Percentiles rank a stretch among this genome's conserved stretches.
phyloP scores from a whole-genome alignment of 2,888 invertebrate species.

The Spodoptera littoralis region DNA sequence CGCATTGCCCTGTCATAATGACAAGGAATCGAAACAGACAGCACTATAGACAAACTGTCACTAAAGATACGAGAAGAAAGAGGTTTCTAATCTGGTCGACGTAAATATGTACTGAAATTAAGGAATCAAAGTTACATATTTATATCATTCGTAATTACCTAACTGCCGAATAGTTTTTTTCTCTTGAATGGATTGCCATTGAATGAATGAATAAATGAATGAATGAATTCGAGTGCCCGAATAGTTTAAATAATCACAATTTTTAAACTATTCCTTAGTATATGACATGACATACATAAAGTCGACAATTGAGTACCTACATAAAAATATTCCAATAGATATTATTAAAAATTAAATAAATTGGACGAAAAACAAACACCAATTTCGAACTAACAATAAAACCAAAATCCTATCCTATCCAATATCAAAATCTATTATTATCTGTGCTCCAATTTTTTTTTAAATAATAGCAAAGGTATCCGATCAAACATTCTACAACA shows the following conservation, averaged over 20 bases:
- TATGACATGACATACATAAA: no score
- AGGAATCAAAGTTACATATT: no score
- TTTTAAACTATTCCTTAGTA: no score
- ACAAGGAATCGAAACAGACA: constrained; percentile 44
- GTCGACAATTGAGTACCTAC: no score
- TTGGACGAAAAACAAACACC: constrained; percentile 37
- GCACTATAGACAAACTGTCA: constrained; percentile 36
- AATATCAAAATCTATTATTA: constrained; percentile 23
- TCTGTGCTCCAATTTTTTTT: constrained; percentile 47
- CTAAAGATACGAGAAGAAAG: constrained; percentile 16
- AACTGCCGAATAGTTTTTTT: no score
- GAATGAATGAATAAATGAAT: no score
- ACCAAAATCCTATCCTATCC: not conserved
- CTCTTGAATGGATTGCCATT: no score
- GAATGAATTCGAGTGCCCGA: no score
- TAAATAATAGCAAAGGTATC: constrained; percentile 49
- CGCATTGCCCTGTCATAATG: constrained; percentile 7
- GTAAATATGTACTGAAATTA: no score
- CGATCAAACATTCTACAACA: constrained; percentile 72
- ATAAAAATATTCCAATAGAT: no score
- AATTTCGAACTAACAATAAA: constrained; percentile 2
- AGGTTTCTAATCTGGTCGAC: not conserved
- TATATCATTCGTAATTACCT: no score
- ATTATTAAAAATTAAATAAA: not conserved
- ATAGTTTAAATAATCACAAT: no score